Evolutionary conservation across 2,888 invertebrate genomes (phyloP), one percentile per base, ranked within the genome.

Genomic region (Athalia cordata): DNA sequence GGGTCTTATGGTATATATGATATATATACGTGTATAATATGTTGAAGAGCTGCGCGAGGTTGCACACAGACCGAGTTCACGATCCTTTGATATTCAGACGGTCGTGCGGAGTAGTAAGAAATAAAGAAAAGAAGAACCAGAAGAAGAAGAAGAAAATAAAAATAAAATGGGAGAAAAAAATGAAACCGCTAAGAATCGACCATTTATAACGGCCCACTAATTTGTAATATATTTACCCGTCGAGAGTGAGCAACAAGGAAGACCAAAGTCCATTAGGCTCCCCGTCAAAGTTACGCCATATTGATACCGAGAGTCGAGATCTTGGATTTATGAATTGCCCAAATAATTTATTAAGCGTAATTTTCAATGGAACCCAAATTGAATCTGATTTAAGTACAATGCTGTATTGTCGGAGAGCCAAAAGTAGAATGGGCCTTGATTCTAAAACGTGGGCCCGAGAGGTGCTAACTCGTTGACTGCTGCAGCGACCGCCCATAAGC

Each of bases 321-420:
- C 47, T 64, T 75, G 86, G 87, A 90, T 90, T 90, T 89, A 90
- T 90, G 89, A 90, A 90, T 90, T 89, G 88, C 87, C 89, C 86
- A 89, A 89, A 90, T 89, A 89, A 89, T 90, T 89, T 90, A 90
- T 90, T 89, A 89, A 89, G 87, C 88, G 88, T 90, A 90, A 90
- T 90, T 89, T 89, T 89, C 89, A 89, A 90, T 89, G 88, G 89
- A 88, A 80, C 85, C 89, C 89, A 90, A 90, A 90, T 90, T 90
- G 89, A 90, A 90, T 90, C 89, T 90, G 90, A 90, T 90, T 90
- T 89, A 90, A 90, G 88, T 86, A 90, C 89, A 90, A 90, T 89
- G 85, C 85, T 78, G 84, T 84, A 89, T 89, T 90, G 89, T 89
- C 75, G 85, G 82, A 59, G 78, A 80, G 77, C 74, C 76, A 77